Evolutionary conservation across 2,113 vertebrate species (phyloP).

Genomic region (Hiodon alosoides): DNA sequence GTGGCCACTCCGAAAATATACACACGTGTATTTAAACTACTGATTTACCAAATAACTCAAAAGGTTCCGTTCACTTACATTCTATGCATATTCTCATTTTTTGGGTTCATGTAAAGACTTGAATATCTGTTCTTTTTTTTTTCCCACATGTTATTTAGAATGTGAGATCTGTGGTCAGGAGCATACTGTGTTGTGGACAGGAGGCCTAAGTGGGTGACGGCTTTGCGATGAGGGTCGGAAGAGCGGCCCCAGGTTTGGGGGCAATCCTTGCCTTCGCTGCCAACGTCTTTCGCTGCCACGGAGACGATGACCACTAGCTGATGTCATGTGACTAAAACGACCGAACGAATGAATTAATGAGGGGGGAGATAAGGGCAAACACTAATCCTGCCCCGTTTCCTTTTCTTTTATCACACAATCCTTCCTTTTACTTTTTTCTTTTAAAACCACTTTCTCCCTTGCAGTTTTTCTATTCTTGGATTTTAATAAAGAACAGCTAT

Average conservation of each 20-base stretch:
- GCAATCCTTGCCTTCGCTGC: constrained; percentile 20
- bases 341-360: not conserved
- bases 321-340: constrained; percentile 21
- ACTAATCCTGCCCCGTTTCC: not conserved
- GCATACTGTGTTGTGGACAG: not conserved
- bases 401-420: not conserved
- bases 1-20: not conserved
- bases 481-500: constrained; percentile 1
- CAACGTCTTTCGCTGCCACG: constrained; percentile 31
- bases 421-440: not conserved
- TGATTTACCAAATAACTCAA: not conserved
- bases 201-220: not conserved
- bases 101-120: not conserved
- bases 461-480: not conserved
- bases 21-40: not conserved
- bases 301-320: constrained; percentile 7
- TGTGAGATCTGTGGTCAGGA: not conserved
- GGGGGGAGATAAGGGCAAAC: too few relatives aligned
- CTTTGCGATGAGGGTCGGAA: constrained; percentile 22
- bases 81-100: not conserved
- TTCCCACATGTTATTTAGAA: not conserved
- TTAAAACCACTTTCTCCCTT: not conserved
- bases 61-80: not conserved
- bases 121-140: not conserved
- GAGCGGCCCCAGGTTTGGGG: not conserved